These are phyloP conservation scores for Trachurus trachurus DNA, from an alignment of 2,797 vertebrate genomes.

Conservation along the genomic window DNA sequence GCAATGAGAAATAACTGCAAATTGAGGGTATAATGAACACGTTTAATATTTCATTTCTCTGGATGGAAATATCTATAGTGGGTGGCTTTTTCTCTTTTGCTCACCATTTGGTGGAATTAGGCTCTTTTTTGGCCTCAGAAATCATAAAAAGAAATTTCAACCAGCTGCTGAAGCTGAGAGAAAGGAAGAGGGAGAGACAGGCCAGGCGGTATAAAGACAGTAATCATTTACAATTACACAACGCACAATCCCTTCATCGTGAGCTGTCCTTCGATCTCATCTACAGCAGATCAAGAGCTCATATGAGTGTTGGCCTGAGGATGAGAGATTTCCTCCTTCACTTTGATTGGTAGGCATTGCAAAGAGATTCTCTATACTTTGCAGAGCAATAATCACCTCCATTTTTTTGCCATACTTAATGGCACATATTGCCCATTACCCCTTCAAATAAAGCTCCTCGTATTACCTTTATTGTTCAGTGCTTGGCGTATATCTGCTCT, in stretches of 20 bases:
- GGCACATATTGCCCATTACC: slow-evolving; percentile 53
- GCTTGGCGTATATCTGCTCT: slow-evolving; percentile 41
- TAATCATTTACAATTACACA: slow-evolving; percentile 88
- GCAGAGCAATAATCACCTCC: slow-evolving; percentile 43
- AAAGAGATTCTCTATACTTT: slow-evolving; percentile 37
- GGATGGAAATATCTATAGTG: slow-evolving; percentile 85
- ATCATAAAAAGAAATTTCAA: slow-evolving; percentile 78
- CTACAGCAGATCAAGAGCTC: slow-evolving; percentile 75
- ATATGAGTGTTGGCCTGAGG: slow-evolving; percentile 66
- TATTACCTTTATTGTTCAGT: slow-evolving; percentile 41
- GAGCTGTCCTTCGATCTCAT: slow-evolving; percentile 63
- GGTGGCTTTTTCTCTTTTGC: slow-evolving; percentile 62
- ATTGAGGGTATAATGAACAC: slow-evolving; percentile 90
- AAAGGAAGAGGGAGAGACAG: slow-evolving; percentile 45
- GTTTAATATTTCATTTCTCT: slow-evolving; percentile 91
- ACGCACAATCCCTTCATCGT: slow-evolving; percentile 70
- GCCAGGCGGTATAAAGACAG: slow-evolving; percentile 78
- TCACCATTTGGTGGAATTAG: slow-evolving; percentile 78
- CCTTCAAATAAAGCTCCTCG: slow-evolving; percentile 47
- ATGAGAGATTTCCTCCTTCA: slow-evolving; percentile 61
- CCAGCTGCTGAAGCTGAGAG: slow-evolving; percentile 71
- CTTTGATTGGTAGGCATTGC: slow-evolving; percentile 47
- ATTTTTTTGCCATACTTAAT: slow-evolving; percentile 53
- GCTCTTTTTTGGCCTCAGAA: slow-evolving; percentile 72
- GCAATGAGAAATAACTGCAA: slow-evolving; percentile 89